Conservation (phyloP, 2,797 vertebrate species). For the Gouania willdenowi region DNA sequence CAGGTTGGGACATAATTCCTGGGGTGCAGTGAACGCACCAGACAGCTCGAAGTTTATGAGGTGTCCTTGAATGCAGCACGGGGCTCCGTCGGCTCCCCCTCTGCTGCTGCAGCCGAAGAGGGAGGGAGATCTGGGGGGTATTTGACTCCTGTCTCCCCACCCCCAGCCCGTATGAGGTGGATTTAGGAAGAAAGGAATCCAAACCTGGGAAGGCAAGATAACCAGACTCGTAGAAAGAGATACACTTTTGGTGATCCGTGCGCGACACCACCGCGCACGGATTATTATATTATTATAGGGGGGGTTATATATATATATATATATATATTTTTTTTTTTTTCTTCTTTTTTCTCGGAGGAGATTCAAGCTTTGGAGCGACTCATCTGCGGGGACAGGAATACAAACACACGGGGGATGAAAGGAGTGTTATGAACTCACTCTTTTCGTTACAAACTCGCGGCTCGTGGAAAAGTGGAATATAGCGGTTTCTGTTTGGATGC, state of each 20-base stretch:
- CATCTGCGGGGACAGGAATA: constrained; percentile 34
- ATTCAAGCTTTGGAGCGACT: constrained; percentile 33
- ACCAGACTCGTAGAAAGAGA: constrained; percentile 40
- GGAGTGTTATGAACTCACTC: constrained; percentile 25
- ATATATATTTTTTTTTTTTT: constrained; percentile 38
- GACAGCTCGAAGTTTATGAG: constrained; percentile 31
- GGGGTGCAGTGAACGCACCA: constrained; percentile 42
- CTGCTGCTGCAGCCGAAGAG: constrained; percentile 14
- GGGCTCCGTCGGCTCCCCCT: constrained; percentile 29
- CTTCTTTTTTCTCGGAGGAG: constrained; percentile 28
- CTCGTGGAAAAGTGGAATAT: constrained; percentile 38
- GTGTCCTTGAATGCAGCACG: constrained; percentile 60
- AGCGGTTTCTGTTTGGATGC: constrained; percentile 34
- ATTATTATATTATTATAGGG: constrained; percentile 52
- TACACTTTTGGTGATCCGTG: constrained; percentile 41
- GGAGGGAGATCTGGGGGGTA: constrained; percentile 29
- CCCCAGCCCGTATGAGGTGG: constrained; percentile 66
- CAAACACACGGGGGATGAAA: constrained; percentile 38
- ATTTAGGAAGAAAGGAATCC: constrained; percentile 62
- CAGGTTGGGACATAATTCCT: constrained; percentile 16
- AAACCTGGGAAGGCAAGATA: constrained; percentile 67
- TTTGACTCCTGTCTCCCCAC: constrained; percentile 71
- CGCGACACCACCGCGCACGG: constrained; percentile 50
- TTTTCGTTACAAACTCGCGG: constrained; percentile 29
- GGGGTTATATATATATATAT: too few relatives aligned